Base-by-base conservation (phyloP, 2,797 vertebrate genomes). In the Serranus cabrilla region DNA sequence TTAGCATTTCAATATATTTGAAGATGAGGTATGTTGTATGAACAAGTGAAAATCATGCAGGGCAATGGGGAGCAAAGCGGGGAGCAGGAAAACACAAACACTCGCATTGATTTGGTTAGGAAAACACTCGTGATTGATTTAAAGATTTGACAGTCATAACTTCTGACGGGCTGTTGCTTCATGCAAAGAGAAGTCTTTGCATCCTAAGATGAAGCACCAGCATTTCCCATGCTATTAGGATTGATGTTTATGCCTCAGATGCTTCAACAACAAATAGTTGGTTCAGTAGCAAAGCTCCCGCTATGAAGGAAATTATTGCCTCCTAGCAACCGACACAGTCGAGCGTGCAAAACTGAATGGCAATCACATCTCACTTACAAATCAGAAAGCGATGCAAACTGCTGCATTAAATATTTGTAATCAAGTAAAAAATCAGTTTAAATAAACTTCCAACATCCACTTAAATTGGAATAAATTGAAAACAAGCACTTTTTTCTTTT, bases 221-320 rank as follows among this genome's bases (percentile, higher is more conserved):
- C 74, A 58, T 86, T 88, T 80, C 68, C 84, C 66, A 59, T 74
- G 83, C 73, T 87, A 82, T 92, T 90, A 87, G 83, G 89, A 89
- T 89, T 90, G 85, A 91, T 92, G 87, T 89, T 91, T 89, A 84
- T 84, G 87, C 88, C 86, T 92, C 80, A 88, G 80, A 93, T 85
- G 92, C 82, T 90, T 83, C 80, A 86, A 91, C 85, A 90, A 86
- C 83, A 90, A 89, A 90, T 88, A 84, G 83, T 70, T 86, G 76
- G 76, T 87, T 86, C 79, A 77, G 86, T 79, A 14, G 86, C 88
- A 83, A 84, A 82, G 80, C 88, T 87, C 89, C 83, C 27, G 81
- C 91, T 81, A 92, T 81, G 88, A 85, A 72, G 83, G 68, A 85
- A 90, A 87, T 90, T 72, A 92, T 88, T 89, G 83, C 90, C 85